Percentiles rank a stretch among this genome's conserved stretches.
Conservation (phyloP, 1,140 invertebrate genomes). For the Lethocerus indicus region DNA sequence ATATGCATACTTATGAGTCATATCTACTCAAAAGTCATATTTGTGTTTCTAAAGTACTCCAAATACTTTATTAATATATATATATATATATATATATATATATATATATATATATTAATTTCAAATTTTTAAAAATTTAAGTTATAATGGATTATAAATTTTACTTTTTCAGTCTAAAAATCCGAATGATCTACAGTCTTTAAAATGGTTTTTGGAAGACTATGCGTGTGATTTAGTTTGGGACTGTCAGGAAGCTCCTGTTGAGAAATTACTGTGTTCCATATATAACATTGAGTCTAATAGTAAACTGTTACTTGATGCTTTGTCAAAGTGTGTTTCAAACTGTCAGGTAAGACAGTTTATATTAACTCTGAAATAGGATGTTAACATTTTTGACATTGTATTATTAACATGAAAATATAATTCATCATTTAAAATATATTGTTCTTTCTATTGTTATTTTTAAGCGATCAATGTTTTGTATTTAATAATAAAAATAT, state of each 20-base stretch:
- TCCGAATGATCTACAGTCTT: conserved; percentile 33
- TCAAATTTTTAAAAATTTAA: too few relatives aligned
- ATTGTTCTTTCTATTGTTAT: conserved; percentile 2
- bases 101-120: too few relatives aligned
- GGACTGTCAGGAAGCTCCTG: conserved; percentile 25
- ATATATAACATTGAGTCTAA: conserved; percentile 4
- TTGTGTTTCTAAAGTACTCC: conserved; percentile 29
- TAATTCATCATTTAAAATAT: too few relatives aligned
- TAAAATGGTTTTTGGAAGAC: conserved; percentile 35
- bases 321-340: background rate
- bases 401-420: too few relatives aligned
- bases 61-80: too few relatives aligned
- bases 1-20: conserved; percentile 62
- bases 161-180: conserved; percentile 28
- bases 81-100: too few relatives aligned
- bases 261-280: conserved; percentile 7
- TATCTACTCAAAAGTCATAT: conserved; percentile 42
- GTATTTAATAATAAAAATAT: background rate
- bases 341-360: conserved; percentile 1
- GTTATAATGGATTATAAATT: too few relatives aligned
- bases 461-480: too few relatives aligned
- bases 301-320: conserved; percentile 6
- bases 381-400: background rate
- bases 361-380: background rate
- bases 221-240: conserved; percentile 33